phyloP scores from a whole-genome alignment of 1,140 invertebrate species.

The Drosophila pallidifrons region DNA sequence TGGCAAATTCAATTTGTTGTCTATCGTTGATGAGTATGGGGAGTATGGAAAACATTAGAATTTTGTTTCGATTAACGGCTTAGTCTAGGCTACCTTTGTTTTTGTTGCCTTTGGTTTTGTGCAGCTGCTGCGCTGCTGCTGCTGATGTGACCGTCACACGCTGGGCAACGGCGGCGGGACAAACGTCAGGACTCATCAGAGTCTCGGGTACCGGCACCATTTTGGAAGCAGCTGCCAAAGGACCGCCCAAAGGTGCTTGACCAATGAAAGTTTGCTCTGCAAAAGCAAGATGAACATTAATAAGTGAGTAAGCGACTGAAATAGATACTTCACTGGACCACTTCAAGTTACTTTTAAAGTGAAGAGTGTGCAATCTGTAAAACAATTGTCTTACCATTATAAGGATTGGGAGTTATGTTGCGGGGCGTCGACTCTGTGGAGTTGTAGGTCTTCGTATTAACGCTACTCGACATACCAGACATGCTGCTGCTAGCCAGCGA shows the following conservation, averaged over 20 bases:
- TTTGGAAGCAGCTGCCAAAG: constrained; percentile 92
- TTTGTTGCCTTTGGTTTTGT: constrained; percentile 77
- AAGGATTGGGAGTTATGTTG: constrained; percentile 82
- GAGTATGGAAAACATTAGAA: constrained; percentile 4
- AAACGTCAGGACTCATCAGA: constrained; percentile 93
- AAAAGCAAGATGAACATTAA: background rate
- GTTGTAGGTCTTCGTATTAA: constrained; percentile 77
- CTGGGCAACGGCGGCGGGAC: constrained; percentile 85
- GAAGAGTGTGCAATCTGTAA: too few relatives aligned
- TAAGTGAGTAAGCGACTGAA: background rate
- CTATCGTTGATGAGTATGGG: constrained; percentile 26
- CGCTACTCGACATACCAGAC: constrained; percentile 69
- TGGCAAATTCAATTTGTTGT: constrained; percentile 82
- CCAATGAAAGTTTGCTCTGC: constrained; percentile 63
- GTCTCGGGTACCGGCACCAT: constrained; percentile 94
- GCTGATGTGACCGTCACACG: constrained; percentile 67
- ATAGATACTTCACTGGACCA: too few relatives aligned
- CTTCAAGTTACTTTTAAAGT: too few relatives aligned
- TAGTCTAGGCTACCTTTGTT: constrained; percentile 73
- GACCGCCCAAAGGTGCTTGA: constrained; percentile 79
- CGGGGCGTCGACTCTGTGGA: constrained; percentile 82
- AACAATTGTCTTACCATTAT: constrained; percentile 64
- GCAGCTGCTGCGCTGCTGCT: constrained; percentile 67
- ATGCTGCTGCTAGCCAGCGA: constrained; percentile 83
- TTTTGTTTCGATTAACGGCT: background rate